Evolutionary conservation across 1,140 invertebrate species (phyloP).

Genomic region (Coptotermes formosanus): DNA sequence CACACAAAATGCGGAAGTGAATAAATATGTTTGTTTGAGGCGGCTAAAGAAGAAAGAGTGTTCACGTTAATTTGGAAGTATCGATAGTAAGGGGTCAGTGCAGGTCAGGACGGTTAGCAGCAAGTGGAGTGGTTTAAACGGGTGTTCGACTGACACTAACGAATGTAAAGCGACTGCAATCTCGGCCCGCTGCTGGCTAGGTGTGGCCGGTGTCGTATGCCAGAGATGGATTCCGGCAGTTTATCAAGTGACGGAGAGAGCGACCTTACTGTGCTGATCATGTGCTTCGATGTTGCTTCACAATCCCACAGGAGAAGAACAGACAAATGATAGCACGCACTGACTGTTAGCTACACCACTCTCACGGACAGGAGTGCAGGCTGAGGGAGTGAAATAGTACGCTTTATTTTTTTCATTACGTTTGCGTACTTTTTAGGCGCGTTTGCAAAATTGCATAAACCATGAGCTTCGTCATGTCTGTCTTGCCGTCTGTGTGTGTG

Average conservation of each 20-base stretch:
- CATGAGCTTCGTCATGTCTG: too few species aligned
- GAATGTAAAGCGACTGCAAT: slow-evolving; percentile 3
- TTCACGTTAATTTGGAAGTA: background rate
- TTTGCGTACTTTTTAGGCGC: too few species aligned
- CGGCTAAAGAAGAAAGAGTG: background rate
- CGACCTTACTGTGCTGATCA: slow-evolving; percentile 10
- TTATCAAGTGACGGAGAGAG: background rate
- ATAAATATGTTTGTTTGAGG: background rate
- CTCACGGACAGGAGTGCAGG: background rate
- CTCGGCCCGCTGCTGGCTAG: background rate
- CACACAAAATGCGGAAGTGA: too few species aligned
- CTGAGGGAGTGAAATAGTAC: background rate
- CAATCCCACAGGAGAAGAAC: background rate
- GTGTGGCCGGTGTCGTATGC: background rate
- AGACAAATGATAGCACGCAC: background rate
- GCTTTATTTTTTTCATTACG: too few species aligned
- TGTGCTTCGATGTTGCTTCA: background rate
- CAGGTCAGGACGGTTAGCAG: background rate
- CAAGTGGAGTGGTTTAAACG: background rate
- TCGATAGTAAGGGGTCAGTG: background rate
- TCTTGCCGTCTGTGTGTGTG: too few species aligned
- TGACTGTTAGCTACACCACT: background rate
- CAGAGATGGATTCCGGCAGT: slow-evolving; percentile 5
- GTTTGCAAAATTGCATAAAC: too few species aligned
- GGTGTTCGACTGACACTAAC: background rate